A percentile compares a stretch with the other conserved stretches of the same genome.
Evolutionary conservation across 2,113 vertebrate species (phyloP).

Genomic region (Pelobates fuscus): DNA sequence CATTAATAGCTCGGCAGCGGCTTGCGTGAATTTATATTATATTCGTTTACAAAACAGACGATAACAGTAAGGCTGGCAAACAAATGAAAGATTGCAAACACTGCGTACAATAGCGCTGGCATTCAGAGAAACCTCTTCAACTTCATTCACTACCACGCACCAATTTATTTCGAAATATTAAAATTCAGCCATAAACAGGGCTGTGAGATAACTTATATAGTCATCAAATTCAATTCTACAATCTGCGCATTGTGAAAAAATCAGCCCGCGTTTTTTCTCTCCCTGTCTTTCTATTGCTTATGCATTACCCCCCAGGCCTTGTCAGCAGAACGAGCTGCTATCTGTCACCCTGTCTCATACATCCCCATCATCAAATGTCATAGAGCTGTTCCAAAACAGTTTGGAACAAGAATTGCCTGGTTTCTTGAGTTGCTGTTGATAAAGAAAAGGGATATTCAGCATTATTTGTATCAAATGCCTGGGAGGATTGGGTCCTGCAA

Average conservation of each 20-base stretch:
- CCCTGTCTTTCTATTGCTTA: slow-evolving; percentile 37
- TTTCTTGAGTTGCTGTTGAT: slow-evolving; percentile 37
- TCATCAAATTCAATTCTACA: slow-evolving; percentile 34
- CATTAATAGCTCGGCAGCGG: too few relatives aligned
- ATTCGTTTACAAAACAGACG: too few relatives aligned
- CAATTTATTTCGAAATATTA: background rate
- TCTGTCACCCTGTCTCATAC: slow-evolving; percentile 46
- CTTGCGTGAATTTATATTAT: too few relatives aligned
- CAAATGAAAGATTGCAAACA: too few relatives aligned
- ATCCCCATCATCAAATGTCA: slow-evolving; percentile 48
- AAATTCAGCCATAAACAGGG: slow-evolving; percentile 3
- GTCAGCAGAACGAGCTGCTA: slow-evolving; percentile 43
- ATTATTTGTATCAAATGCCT: slow-evolving; percentile 42
- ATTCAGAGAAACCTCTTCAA: too few relatives aligned
- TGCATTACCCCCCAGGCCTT: slow-evolving; percentile 47
- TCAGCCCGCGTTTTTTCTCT: background rate
- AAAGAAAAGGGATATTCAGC: slow-evolving; percentile 46
- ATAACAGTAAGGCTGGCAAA: too few relatives aligned
- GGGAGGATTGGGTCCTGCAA: slow-evolving; percentile 7
- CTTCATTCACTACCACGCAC: too few relatives aligned
- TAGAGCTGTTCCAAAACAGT: slow-evolving; percentile 19
- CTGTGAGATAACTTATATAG: slow-evolving; percentile 23
- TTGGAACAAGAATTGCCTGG: slow-evolving; percentile 42
- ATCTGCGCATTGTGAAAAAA: slow-evolving; percentile 16
- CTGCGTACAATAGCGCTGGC: too few relatives aligned